Percentiles rank a stretch among this genome's conserved stretches.
These are phyloP conservation scores for Salarias fasciatus DNA, from an alignment of 2,797 vertebrate species.

Conservation along the genomic window DNA sequence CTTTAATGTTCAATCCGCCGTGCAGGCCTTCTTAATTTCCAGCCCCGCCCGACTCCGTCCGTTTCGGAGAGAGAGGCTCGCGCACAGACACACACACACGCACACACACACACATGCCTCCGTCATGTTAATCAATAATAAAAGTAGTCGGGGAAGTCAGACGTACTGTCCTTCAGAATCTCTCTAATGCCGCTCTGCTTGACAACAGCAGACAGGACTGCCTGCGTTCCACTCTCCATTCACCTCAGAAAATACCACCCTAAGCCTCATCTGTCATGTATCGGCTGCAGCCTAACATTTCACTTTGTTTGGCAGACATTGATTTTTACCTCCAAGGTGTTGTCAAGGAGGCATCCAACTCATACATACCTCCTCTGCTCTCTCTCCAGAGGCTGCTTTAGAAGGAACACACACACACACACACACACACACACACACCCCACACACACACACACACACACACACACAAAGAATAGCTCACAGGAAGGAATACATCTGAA, in stretches of 20 bases:
- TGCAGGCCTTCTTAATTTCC: conserved; percentile 51
- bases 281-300: conserved; percentile 78
- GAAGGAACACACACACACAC: conserved; percentile 34
- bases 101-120: conserved; percentile 42
- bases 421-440: conserved; percentile 14
- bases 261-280: conserved; percentile 78
- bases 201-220: conserved; percentile 71
- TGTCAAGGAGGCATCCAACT: conserved; percentile 77
- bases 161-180: conserved; percentile 72
- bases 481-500: conserved; percentile 47
- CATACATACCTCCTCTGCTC: conserved; percentile 61
- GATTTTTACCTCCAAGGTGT: conserved; percentile 82
- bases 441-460: conserved; percentile 22
- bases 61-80: too few relatives aligned
- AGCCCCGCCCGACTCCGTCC: background rate
- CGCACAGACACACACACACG: too few relatives aligned
- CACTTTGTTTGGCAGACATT: conserved; percentile 81
- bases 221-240: conserved; percentile 70
- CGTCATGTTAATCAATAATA: conserved; percentile 69
- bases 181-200: conserved; percentile 63
- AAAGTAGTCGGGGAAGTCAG: conserved; percentile 65
- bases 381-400: conserved; percentile 63
- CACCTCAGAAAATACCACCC: conserved; percentile 74
- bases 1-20: conserved; percentile 61
- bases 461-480: conserved; percentile 16